Percentiles rank a stretch among this genome's conserved stretches.
These are phyloP conservation scores for Ellobium chinense DNA, from an alignment of 2,888 invertebrate genomes.

Conservation along the genomic window DNA sequence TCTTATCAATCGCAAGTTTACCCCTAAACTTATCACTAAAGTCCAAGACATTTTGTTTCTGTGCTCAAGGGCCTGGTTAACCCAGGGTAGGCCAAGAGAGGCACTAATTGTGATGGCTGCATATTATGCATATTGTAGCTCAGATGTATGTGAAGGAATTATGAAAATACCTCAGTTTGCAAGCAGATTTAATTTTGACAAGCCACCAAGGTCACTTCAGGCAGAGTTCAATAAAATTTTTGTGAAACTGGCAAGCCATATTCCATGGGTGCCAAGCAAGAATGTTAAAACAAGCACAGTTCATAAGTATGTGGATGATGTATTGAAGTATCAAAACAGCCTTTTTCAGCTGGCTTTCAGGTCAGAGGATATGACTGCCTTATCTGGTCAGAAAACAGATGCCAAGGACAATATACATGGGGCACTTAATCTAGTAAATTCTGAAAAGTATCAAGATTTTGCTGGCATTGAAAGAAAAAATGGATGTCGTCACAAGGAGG, in stretches of 20 bases:
- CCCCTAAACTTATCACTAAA: neutral
- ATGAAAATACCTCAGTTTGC: neutral
- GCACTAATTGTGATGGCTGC: constrained; percentile 24
- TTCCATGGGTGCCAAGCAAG: constrained; percentile 18
- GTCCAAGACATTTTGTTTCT: constrained; percentile 23
- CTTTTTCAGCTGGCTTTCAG: constrained; percentile 29
- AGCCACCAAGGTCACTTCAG: neutral
- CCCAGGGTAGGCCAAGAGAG: constrained; percentile 17
- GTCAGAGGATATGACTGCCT: neutral
- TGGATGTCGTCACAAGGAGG: neutral
- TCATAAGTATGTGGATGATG: constrained; percentile 26
- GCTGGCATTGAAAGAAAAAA: no score
- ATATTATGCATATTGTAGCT: constrained; percentile 26
- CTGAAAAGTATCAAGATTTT: no score
- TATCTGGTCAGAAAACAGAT: neutral
- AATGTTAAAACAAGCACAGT: constrained; percentile 5
- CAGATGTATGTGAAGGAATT: neutral
- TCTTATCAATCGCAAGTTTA: neutral
- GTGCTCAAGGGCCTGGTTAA: constrained; percentile 27
- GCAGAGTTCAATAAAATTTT: constrained; percentile 4
- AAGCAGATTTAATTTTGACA: constrained; percentile 17
- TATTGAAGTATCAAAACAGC: constrained; percentile 22
- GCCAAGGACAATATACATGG: neutral
- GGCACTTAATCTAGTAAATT: neutral
- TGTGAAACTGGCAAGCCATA: constrained; percentile 20